These are phyloP conservation scores for Dugesia japonica DNA, from an alignment of 2,888 invertebrate genomes.

Conservation along the genomic window DNA sequence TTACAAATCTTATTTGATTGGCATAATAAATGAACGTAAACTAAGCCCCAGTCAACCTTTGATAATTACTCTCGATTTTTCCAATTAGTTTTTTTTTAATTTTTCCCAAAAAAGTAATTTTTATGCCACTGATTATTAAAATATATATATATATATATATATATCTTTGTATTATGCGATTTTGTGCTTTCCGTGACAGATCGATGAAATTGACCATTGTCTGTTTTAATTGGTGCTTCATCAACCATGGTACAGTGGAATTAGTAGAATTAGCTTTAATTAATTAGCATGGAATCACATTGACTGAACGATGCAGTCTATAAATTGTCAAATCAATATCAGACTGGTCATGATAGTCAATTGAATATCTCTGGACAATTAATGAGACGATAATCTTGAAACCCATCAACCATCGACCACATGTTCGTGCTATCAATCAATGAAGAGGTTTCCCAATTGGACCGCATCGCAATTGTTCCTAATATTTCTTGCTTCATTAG, in stretches of 20 bases:
- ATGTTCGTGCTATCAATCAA: slow-evolving; percentile 14
- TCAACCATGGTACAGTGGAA: background rate
- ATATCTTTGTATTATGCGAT: background rate
- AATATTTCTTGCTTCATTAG: background rate
- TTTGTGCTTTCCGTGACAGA: slow-evolving; percentile 8
- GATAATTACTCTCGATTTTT: background rate
- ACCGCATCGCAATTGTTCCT: background rate
- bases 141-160: background rate
- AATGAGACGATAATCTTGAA: background rate
- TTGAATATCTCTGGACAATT: background rate
- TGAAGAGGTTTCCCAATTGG: slow-evolving; percentile 20
- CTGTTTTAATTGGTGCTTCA: background rate
- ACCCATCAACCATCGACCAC: slow-evolving; percentile 1
- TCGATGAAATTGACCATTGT: background rate
- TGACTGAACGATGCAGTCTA: background rate
- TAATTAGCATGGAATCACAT: background rate
- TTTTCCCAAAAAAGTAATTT: background rate
- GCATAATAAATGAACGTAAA: slow-evolving; percentile 6
- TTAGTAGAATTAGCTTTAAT: background rate
- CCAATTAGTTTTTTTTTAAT: background rate
- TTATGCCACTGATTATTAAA: background rate
- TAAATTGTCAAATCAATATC: background rate
- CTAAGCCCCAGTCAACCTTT: background rate
- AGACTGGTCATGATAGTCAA: background rate
- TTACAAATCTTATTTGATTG: background rate